phyloP scores from a whole-genome alignment of 2,113 vertebrate species.

The Pygathrix nemaeus region DNA sequence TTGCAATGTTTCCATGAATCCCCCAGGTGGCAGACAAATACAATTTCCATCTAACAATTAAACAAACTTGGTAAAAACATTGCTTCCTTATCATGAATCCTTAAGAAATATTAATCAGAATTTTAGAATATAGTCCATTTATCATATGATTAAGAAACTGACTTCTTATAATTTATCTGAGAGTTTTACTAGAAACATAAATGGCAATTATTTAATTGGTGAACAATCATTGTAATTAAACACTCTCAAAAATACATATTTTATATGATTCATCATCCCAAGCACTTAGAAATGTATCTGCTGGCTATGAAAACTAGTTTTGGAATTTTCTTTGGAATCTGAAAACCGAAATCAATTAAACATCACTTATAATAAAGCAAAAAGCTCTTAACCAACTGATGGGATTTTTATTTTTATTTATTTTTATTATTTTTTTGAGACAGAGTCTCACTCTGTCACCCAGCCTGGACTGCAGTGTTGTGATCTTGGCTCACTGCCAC shows the following conservation, averaged over 20 bases:
- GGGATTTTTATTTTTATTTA: slow-evolving; percentile 1
- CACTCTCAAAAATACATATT: slow-evolving; percentile 10
- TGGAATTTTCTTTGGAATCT: slow-evolving; percentile 31
- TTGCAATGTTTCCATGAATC: slow-evolving; percentile 52
- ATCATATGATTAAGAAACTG: background rate
- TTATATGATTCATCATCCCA: background rate
- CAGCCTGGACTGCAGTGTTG: no score
- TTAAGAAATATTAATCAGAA: slow-evolving; percentile 33
- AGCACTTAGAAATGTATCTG: slow-evolving; percentile 36
- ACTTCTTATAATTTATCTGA: background rate
- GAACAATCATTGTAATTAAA: background rate
- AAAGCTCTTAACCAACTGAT: slow-evolving; percentile 27
- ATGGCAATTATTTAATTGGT: slow-evolving; percentile 29
- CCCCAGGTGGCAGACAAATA: slow-evolving; percentile 83
- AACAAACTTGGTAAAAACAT: background rate
- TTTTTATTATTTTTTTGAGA: no score
- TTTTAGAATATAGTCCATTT: background rate
- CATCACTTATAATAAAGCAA: slow-evolving; percentile 50
- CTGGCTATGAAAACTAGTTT: slow-evolving; percentile 11
- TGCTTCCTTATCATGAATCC: background rate
- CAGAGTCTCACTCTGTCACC: no score
- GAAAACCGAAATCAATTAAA: slow-evolving; percentile 37
- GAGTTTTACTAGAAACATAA: background rate
- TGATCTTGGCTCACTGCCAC: no score
- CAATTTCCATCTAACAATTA: background rate